These are phyloP conservation scores for Pionites leucogaster DNA, from an alignment of 2,113 vertebrate species.

Conservation along the genomic window DNA sequence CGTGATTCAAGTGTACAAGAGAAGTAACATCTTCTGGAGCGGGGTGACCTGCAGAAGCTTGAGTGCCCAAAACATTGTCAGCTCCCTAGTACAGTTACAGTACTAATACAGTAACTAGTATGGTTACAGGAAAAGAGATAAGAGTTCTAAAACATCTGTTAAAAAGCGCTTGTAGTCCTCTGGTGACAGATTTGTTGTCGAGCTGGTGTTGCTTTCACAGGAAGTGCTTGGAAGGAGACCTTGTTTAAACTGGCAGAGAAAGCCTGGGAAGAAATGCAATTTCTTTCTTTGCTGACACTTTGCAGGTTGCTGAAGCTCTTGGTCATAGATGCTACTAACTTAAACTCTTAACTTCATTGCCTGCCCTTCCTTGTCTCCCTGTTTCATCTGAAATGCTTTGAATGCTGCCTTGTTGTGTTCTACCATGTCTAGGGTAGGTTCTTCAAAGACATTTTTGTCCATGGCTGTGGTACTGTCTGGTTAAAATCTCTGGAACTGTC, in stretches of 20 bases:
- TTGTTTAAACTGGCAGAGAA: constrained; percentile 18
- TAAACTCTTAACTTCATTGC: neutral
- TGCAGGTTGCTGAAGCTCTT: neutral
- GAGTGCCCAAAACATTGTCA: neutral
- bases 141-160: neutral
- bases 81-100: neutral
- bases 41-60: neutral
- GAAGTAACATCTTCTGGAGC: neutral
- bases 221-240: constrained; percentile 6
- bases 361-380: neutral
- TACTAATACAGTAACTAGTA: neutral
- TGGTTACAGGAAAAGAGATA: neutral
- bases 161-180: neutral
- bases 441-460: neutral
- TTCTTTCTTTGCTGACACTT: neutral
- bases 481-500: neutral
- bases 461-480: neutral
- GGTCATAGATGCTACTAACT: neutral
- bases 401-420: neutral
- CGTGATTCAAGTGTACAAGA: neutral
- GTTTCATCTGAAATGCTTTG: neutral
- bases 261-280: neutral
- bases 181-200: neutral
- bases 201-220: neutral
- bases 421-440: neutral